Evolutionary conservation across 2,113 vertebrate species (phyloP), one percentile per base, ranked within the genome.

Genomic region (Psittacara wagleri): DNA sequence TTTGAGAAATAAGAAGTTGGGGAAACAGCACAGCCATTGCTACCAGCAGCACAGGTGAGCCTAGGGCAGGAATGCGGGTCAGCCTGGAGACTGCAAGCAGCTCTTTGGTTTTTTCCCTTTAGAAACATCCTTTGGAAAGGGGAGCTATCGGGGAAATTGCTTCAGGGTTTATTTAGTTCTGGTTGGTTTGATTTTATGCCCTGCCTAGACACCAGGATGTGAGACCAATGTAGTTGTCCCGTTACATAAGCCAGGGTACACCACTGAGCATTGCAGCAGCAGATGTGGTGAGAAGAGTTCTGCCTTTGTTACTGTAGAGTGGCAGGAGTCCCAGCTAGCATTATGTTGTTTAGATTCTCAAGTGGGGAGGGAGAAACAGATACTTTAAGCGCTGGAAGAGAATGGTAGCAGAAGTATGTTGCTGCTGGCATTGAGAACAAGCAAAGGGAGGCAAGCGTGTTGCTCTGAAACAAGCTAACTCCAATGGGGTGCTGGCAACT

Each of bases 191-290:
- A 3, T 74, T 94, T 91, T 81, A 43, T 27, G 37, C 44, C 13
- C 43, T 61, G 48, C n/a, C 35, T 18, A 72, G 66, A 33, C 33
- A 35, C 13, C 20, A 29, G 74, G 59, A 16, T 0, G 0, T 48
- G 44, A 9, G 27, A 72, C 57, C 33, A 25, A 11, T 33, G 48
- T 39, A 43, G 23, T 35, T 72, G 44, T n/a, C n/a, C 4, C 31
- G 1, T 62, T 55, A 1, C 10, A 4, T 62, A 29, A 49, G 24
- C 10, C 44, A 62, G 63, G 35, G 17, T 83, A 24, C 16, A 4
- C 3, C 0, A 0, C 0, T 1, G 37, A 28, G 54, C 44, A 13
- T 62, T 52, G 49, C 22, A 74, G 49, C 75, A 70, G 49, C 10
- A 37, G 41, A 44, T 9, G 5, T 6, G 7, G 54, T 59, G 63